Evolutionary conservation across 2,113 vertebrate species (phyloP), one percentile per base, ranked within the genome.

Genomic region (Brienomyrus brachyistius): DNA sequence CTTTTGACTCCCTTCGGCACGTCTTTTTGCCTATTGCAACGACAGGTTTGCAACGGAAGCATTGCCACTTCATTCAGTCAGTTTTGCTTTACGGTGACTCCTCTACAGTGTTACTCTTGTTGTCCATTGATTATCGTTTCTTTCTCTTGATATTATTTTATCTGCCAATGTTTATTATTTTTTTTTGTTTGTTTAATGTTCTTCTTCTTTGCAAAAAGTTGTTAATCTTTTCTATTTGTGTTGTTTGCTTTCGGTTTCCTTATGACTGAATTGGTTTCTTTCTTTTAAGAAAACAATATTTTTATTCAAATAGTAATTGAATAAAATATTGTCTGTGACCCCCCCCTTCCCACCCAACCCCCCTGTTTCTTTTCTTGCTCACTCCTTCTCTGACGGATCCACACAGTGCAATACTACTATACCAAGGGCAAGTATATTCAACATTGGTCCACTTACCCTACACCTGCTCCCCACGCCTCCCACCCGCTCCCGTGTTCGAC

Each of bases 311-410:
- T 94, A 94, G 95, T 97, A 94, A 99, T 99, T 99, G 98, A 98
- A 99, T 99, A 99, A 99, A 99, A 99, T 99, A 99, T 99, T 99
- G 98, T 99, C 97, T 99, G 98, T 99, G 97, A 99, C 96, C 97
- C 96, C 91, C 91, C 96, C 91, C 96, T 95, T 96, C 97, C 96
- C 95, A 95, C 97, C 97, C 97, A 92, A 95, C 31, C 92, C 96
- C 97, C 97, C 95, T 96, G 97, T 98, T 98, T 98, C 97, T 98
- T 98, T 98, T 99, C 97, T 97, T 99, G 98, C 97, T 98, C 97
- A 96, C 98, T 97, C 97, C 97, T 96, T 98, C 98, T 99, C 96
- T 98, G 98, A 98, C 97, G 98, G 98, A 99, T 98, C 98, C 98
- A 97, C 97, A 98, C 97, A 99, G 97, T 97, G 95, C 95, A 94